Conservation (phyloP, 2,888 invertebrate species). For the Hoplodrina ambigua region DNA sequence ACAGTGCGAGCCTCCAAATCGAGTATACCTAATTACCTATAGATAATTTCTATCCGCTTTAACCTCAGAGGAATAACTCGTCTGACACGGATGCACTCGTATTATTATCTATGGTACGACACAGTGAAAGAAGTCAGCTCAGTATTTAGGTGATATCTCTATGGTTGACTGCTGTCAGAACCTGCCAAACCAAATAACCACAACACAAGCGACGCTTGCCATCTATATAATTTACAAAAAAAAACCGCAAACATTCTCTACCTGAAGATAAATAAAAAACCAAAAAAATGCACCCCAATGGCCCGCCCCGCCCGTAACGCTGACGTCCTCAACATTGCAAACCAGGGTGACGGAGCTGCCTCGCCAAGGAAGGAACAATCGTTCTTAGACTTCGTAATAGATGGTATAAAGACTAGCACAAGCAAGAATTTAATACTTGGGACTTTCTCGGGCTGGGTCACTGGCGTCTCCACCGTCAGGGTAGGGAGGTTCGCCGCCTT, state of each 20-base stretch:
- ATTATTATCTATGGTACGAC: neutral
- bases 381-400: constrained; percentile 71
- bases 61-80: neutral
- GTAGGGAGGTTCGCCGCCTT: constrained; percentile 97
- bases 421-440: constrained; percentile 79
- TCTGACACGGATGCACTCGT: neutral
- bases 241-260: constrained; percentile 50
- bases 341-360: constrained; percentile 51
- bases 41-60: neutral
- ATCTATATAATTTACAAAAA: constrained; percentile 1
- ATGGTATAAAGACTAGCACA: constrained; percentile 72
- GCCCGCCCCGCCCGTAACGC: constrained; percentile 77
- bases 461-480: constrained; percentile 94
- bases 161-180: constrained; percentile 3
- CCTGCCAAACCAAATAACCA: constrained; percentile 1
- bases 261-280: constrained; percentile 38
- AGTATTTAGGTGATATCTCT: neutral
- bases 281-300: constrained; percentile 73
- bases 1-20: neutral
- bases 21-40: neutral
- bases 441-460: constrained; percentile 89
- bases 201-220: neutral
- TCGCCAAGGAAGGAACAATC: constrained; percentile 70
- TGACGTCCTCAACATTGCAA: constrained; percentile 67
- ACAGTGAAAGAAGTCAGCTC: neutral